phyloP scores from a whole-genome alignment of 2,888 invertebrate species.

The Anodontia alba region DNA sequence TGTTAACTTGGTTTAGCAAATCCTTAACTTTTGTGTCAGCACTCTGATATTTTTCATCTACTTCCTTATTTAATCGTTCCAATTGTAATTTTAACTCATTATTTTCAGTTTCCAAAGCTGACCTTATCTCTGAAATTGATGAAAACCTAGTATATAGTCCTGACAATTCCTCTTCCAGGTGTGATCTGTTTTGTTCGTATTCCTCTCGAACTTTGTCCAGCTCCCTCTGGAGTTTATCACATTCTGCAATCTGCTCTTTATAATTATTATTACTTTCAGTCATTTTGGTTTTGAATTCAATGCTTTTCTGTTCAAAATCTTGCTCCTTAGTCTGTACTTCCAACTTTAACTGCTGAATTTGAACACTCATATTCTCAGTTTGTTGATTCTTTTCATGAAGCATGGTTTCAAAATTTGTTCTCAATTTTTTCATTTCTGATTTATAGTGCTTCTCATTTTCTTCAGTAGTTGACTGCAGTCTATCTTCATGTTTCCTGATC shows the following conservation, averaged over 20 bases:
- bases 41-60: slow-evolving; percentile 57
- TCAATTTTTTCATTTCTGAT: slow-evolving; percentile 68
- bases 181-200: slow-evolving; percentile 39
- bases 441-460: slow-evolving; percentile 74
- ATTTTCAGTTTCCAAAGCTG: slow-evolving; percentile 52
- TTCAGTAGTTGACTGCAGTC: slow-evolving; percentile 59
- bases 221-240: slow-evolving; percentile 71
- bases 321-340: slow-evolving; percentile 62
- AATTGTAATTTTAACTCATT: slow-evolving; percentile 52
- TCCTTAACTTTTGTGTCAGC: slow-evolving; percentile 56
- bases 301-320: slow-evolving; percentile 56
- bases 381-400: slow-evolving; percentile 70
- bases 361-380: slow-evolving; percentile 56
- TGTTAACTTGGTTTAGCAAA: slow-evolving; percentile 44
- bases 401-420: slow-evolving; percentile 66
- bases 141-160: slow-evolving; percentile 27
- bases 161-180: slow-evolving; percentile 54
- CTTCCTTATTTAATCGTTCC: slow-evolving; percentile 59
- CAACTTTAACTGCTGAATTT: slow-evolving; percentile 53
- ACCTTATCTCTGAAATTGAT: slow-evolving; percentile 24
- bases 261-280: slow-evolving; percentile 52
- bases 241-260: slow-evolving; percentile 65
- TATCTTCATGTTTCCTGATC: slow-evolving; percentile 67
- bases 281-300: slow-evolving; percentile 64
- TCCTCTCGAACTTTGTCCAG: slow-evolving; percentile 72